Base-by-base conservation (phyloP, 2,797 vertebrate species). In the Botia kubotai region DNA sequence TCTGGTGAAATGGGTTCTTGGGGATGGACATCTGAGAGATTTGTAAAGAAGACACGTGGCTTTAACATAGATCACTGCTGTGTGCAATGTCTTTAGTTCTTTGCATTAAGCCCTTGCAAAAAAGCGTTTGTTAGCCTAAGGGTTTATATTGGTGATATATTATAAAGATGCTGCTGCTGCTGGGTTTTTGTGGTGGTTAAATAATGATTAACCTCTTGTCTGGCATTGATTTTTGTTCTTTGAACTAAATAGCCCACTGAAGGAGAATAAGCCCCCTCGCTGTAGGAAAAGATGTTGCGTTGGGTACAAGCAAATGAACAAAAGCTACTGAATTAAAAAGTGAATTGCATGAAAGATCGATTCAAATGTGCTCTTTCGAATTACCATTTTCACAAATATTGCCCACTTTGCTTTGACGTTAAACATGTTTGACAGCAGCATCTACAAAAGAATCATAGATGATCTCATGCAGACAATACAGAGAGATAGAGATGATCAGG, bases 1-100 rank as follows among this genome's bases (percentile, higher is more conserved):
- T 86, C 75, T 77, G 36, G 19, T 36, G 29, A 72, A 71, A 75
- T 77, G 82, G 79, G 74, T 75, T 81, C 26, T 83, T 72, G 75
- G 71, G 74, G 57, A 62, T 36, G 21, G 52, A 79, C 21, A 26
- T 55, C 17, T 63, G 55, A 67, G 65, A 63, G 78, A 60, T 36
- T 73, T 33, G 52, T 33, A 3, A 65, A 58, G 43, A 21, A 55
- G 48, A 48, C 0, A 52, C 57, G 48, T 80, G 78, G 70, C 16
- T 66, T 58, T 80, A 58, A 66, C 72, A 63, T 39, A 80, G 46
- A 67, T 67, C 36, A 74, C 63, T 67, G 78, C 53, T 66, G 29
- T 53, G 68, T 65, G 16, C 33, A 19, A 17, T 63, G 14, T 72
- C 58, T 63, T 33, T 29, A 53, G 57, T 53, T 48, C 46, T n/a